These are phyloP conservation scores for Lissocephala sabroskyi DNA, from an alignment of 2,888 invertebrate genomes.

Conservation along the genomic window DNA sequence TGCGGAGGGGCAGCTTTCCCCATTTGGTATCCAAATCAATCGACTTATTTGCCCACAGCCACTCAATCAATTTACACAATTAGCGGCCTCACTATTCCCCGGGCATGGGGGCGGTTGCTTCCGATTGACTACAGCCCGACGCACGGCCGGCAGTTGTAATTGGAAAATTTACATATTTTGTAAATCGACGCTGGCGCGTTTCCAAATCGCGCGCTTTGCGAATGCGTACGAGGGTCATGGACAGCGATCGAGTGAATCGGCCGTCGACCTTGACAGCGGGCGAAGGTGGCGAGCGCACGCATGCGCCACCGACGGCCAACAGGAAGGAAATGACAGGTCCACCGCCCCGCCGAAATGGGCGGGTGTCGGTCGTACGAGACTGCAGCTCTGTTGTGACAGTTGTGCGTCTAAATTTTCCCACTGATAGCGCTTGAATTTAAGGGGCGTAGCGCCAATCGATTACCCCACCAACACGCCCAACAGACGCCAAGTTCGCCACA, in stretches of 20 bases:
- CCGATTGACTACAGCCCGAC: background rate
- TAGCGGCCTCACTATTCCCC: too few species aligned
- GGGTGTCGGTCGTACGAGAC: conserved; percentile 1
- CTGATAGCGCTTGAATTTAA: conserved; percentile 7
- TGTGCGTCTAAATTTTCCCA: background rate
- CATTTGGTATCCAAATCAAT: conserved; percentile 4
- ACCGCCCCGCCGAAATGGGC: too few species aligned
- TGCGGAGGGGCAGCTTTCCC: too few species aligned
- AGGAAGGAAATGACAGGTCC: too few species aligned
- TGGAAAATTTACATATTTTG: too few species aligned
- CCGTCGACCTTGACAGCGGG: conserved; percentile 34
- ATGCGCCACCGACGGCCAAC: conserved; percentile 10
- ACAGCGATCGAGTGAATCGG: conserved; percentile 32
- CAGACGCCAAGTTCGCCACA: background rate
- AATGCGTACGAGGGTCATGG: conserved; percentile 6
- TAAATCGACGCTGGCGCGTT: conserved; percentile 21
- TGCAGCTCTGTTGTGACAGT: conserved; percentile 22
- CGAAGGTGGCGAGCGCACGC: conserved; percentile 26
- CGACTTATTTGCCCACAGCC: conserved; percentile 29
- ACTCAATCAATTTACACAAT: conserved; percentile 18
- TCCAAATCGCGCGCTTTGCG: conserved; percentile 23
- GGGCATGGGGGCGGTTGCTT: background rate
- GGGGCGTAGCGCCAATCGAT: conserved; percentile 45
- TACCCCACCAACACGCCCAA: conserved; percentile 6
- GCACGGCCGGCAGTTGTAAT: background rate